A percentile compares a stretch with the other conserved stretches of the same genome.
phyloP scores from a whole-genome alignment of 2,797 vertebrate genomes.

The Molossus molossus region DNA sequence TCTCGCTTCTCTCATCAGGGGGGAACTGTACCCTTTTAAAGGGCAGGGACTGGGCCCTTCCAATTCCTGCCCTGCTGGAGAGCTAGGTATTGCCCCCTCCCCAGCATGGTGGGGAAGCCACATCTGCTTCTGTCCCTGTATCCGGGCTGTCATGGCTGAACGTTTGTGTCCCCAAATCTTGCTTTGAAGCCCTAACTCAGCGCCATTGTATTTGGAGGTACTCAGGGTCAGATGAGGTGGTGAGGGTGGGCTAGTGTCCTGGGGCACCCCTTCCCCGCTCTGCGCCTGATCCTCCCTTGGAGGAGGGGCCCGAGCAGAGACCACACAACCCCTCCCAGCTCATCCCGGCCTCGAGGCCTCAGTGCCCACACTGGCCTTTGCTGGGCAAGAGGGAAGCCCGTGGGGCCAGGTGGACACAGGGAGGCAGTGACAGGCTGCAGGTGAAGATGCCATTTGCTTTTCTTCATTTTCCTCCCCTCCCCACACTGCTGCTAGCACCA shows the following conservation, averaged over 20 bases:
- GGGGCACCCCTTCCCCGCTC: not conserved
- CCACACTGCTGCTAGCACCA: no score
- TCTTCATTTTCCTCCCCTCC: not conserved
- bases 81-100: not conserved
- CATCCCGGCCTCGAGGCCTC: not conserved
- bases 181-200: not conserved
- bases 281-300: not conserved
- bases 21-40: not conserved
- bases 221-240: not conserved
- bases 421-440: not conserved
- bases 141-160: not conserved
- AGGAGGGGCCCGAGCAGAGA: not conserved
- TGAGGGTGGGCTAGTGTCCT: not conserved
- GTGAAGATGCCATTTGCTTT: not conserved
- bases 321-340: not conserved
- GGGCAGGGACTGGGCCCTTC: not conserved
- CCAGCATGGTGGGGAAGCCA: not conserved
- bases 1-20: not conserved
- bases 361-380: not conserved
- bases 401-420: not conserved
- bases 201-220: not conserved
- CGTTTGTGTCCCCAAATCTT: not conserved
- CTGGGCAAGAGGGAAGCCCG: not conserved
- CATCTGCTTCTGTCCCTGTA: not conserved
- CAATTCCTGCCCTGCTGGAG: not conserved